A percentile compares a stretch with the other conserved stretches of the same genome.
phyloP scores from a whole-genome alignment of 2,113 vertebrate genomes.

The Forbesichthys papilliferus region DNA sequence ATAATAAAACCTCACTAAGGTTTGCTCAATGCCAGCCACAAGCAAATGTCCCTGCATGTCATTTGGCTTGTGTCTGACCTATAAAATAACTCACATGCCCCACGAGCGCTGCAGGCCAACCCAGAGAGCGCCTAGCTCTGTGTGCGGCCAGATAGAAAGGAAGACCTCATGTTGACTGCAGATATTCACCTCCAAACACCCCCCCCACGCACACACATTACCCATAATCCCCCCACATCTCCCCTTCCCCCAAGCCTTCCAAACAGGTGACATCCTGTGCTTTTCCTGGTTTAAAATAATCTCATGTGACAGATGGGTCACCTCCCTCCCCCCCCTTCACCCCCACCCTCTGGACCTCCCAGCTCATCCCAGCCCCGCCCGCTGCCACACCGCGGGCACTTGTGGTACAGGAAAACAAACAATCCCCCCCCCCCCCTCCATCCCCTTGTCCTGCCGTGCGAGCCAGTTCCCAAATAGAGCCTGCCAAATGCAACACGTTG shows the following conservation, averaged over 20 bases:
- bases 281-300: constrained; percentile 66
- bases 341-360: constrained; percentile 33
- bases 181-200: constrained; percentile 26
- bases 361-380: constrained; percentile 42
- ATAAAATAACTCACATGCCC: too few relatives aligned
- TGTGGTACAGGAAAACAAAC: constrained; percentile 44
- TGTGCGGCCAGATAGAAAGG: constrained; percentile 3
- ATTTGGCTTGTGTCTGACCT: too few relatives aligned
- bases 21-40: too few relatives aligned
- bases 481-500: too few relatives aligned
- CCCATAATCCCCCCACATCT: constrained; percentile 34
- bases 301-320: constrained; percentile 73
- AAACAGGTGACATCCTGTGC: constrained; percentile 72
- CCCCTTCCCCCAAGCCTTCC: constrained; percentile 49
- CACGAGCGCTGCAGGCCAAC: too few relatives aligned
- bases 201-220: background rate
- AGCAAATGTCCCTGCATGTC: too few relatives aligned
- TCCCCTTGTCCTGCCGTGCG: background rate
- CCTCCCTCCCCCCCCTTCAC: constrained; percentile 20
- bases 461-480: constrained; percentile 50
- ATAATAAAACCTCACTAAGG: too few relatives aligned
- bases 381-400: constrained; percentile 46
- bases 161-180: constrained; percentile 31
- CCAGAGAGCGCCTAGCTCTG: background rate
- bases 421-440: background rate